Percentiles rank a stretch among this genome's conserved stretches.
Evolutionary conservation across 2,888 invertebrate species (phyloP).

Genomic region (Drosophila vallismaia): DNA sequence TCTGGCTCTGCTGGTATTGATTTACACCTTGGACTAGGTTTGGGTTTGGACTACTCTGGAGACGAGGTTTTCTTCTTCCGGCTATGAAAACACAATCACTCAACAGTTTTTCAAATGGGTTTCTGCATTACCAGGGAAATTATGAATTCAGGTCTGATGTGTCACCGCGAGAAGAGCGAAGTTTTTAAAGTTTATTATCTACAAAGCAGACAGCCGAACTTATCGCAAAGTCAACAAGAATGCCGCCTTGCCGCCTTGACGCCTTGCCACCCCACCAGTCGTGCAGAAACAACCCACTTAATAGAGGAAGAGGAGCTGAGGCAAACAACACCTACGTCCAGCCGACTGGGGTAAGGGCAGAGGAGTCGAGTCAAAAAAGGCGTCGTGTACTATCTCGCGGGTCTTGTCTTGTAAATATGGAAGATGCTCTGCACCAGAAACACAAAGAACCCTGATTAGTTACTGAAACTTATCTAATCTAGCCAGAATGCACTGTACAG

Average conservation of each 20-base stretch:
- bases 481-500: slow-evolving; percentile 46
- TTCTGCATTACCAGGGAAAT: no score
- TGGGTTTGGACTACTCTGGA: not conserved
- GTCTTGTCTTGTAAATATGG: slow-evolving; percentile 26
- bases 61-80: no score
- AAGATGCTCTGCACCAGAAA: slow-evolving; percentile 8
- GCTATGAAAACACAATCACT: no score
- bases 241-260: slow-evolving; percentile 30
- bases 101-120: not conserved
- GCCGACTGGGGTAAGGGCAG: slow-evolving; percentile 19
- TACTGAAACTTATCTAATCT: slow-evolving; percentile 50
- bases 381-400: slow-evolving; percentile 1
- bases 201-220: slow-evolving; percentile 31
- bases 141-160: not conserved
- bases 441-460: slow-evolving; percentile 10
- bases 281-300: slow-evolving; percentile 14
- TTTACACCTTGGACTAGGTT: slow-evolving; percentile 40
- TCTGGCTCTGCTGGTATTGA: slow-evolving; percentile 42
- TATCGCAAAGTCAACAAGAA: slow-evolving; percentile 68
- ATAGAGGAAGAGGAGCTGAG: slow-evolving; percentile 11
- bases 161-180: slow-evolving; percentile 25
- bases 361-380: slow-evolving; percentile 45
- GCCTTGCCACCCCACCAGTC: slow-evolving; percentile 48
- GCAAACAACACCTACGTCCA: slow-evolving; percentile 34
- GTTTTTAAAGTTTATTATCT: slow-evolving; percentile 27